phyloP scores from a whole-genome alignment of 2,888 invertebrate species.

The Brenthis daphne region DNA sequence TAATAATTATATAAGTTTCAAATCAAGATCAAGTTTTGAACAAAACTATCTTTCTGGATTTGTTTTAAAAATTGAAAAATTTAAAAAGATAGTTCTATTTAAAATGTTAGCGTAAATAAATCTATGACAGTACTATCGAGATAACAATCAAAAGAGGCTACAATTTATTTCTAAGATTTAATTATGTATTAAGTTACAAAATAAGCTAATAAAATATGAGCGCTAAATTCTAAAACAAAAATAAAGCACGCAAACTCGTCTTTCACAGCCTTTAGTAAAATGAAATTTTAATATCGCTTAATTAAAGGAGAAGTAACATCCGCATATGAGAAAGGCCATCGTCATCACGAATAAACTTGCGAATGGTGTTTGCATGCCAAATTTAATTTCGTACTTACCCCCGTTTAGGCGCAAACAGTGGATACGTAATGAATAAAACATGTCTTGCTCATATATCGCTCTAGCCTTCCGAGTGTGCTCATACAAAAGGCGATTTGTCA shows the following conservation, averaged over 20 bases:
- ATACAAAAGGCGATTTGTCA: conserved; percentile 38
- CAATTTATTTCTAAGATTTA: too few relatives aligned
- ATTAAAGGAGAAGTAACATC: conserved; percentile 34
- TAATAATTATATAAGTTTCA: too few relatives aligned
- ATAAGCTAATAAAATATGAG: too few relatives aligned
- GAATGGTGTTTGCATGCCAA: conserved; percentile 71
- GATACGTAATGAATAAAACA: conserved; percentile 76
- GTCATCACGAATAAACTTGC: conserved; percentile 40
- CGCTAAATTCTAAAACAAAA: too few relatives aligned
- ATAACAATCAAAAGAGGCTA: too few relatives aligned
- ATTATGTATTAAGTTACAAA: too few relatives aligned
- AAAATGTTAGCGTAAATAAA: too few relatives aligned
- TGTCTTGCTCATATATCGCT: conserved; percentile 70
- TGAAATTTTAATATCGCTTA: conserved; percentile 36
- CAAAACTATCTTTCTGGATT: too few relatives aligned
- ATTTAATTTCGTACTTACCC: conserved; percentile 74
- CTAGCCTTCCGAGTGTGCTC: conserved; percentile 56
- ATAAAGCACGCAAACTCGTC: too few relatives aligned
- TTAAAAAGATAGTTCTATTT: too few relatives aligned
- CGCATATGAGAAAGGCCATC: conserved; percentile 32
- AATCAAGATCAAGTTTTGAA: too few relatives aligned
- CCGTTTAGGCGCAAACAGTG: conserved; percentile 70
- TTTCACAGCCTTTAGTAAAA: conserved; percentile 16
- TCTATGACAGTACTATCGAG: background rate
- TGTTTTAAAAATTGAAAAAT: too few relatives aligned